Conservation (phyloP, 2,113 vertebrate genomes). For the Drymodes brunneopygia region DNA sequence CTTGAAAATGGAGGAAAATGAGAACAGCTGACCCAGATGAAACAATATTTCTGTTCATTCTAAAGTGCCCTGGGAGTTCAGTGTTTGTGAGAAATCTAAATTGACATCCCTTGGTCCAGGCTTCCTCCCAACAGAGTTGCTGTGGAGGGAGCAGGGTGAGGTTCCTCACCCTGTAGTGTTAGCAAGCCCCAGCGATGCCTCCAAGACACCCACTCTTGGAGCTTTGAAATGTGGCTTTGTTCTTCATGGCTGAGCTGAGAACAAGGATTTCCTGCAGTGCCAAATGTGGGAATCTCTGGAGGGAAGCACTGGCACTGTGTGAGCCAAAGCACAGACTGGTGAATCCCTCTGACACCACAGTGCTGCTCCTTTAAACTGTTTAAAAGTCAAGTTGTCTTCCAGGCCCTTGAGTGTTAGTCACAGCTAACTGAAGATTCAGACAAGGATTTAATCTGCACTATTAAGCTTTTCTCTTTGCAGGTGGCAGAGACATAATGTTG, state of each 20-base stretch:
- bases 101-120: not conserved
- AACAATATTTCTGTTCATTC: not conserved
- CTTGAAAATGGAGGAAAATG: not conserved
- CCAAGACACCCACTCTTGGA: not conserved
- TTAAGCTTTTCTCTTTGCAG: conserved; percentile 38
- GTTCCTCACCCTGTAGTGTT: not conserved
- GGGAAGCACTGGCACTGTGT: not conserved
- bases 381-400: conserved; percentile 18
- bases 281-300: not conserved
- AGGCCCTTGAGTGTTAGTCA: conserved; percentile 17
- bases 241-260: not conserved
- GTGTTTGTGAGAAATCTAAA: not conserved
- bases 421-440: conserved; percentile 23
- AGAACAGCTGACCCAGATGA: not conserved
- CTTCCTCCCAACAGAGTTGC: not conserved
- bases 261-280: not conserved
- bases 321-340: not conserved
- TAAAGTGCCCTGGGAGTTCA: not conserved
- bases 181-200: not conserved
- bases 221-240: not conserved
- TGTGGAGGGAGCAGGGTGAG: not conserved
- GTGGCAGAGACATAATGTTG: conserved; percentile 22
- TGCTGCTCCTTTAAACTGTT: not conserved
- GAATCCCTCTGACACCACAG: not conserved
- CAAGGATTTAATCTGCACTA: conserved; percentile 10